Conservation (phyloP, 2,113 vertebrate species). For the Probosciger aterrimus region DNA sequence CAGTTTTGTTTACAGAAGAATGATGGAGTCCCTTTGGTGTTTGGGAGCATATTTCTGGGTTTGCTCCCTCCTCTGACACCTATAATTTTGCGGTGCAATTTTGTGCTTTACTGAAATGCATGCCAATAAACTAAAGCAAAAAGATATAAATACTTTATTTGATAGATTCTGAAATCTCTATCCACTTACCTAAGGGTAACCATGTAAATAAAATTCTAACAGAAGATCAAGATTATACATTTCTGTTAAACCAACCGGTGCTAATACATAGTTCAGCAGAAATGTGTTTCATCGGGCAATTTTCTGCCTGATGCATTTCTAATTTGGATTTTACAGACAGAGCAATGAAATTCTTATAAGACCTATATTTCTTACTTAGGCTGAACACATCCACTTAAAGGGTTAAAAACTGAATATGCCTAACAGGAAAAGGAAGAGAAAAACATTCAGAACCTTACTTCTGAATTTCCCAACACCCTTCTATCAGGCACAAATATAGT, state of each 20-base stretch:
- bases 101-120: background rate
- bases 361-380: background rate
- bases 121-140: background rate
- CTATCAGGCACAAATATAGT: background rate
- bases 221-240: background rate
- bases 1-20: background rate
- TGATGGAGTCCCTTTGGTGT: background rate
- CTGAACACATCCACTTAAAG: background rate
- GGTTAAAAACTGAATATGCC: background rate
- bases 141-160: background rate
- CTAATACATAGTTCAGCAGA: background rate
- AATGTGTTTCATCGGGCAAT: background rate
- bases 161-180: background rate
- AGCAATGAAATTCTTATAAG: background rate
- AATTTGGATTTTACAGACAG: background rate
- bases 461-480: background rate
- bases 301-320: background rate
- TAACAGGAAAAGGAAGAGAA: background rate
- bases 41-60: background rate
- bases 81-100: background rate
- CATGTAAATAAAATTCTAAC: background rate
- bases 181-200: background rate
- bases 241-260: background rate
- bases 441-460: background rate
- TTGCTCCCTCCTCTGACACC: background rate